A percentile compares a stretch with the other conserved stretches of the same genome.
Evolutionary conservation across 2,797 vertebrate species (phyloP).

Genomic region (Enteromius mattozi): DNA sequence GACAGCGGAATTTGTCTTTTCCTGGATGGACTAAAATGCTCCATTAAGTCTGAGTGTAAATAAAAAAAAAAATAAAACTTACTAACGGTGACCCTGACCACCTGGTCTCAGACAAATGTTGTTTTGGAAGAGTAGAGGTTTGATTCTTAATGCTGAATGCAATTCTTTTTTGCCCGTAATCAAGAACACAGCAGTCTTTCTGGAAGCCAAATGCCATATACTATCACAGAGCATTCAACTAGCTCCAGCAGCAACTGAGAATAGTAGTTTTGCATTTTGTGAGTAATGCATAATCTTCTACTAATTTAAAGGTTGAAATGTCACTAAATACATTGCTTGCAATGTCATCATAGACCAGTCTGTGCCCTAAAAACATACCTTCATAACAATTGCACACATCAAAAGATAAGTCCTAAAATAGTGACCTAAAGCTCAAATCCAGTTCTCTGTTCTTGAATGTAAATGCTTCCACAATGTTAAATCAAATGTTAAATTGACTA

Average conservation of each 20-base stretch:
- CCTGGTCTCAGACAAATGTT: neutral
- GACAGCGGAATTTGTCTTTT: constrained; percentile 38
- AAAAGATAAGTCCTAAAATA: neutral
- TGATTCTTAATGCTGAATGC: neutral
- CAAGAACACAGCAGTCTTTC: neutral
- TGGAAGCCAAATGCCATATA: neutral
- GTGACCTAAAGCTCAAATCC: neutral
- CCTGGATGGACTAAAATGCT: constrained; percentile 5
- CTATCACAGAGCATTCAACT: neutral
- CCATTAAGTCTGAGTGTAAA: constrained; percentile 13
- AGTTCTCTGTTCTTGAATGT: neutral
- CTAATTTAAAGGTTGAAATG: neutral
- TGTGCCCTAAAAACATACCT: neutral
- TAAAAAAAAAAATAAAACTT: constrained; percentile 17
- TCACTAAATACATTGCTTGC: neutral
- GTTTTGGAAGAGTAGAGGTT: neutral
- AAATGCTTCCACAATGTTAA: neutral
- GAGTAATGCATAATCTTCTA: neutral
- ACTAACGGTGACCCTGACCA: neutral
- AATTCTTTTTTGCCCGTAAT: constrained; percentile 4
- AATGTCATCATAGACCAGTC: neutral
- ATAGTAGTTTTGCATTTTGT: neutral
- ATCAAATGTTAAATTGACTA: neutral
- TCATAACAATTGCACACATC: neutral
- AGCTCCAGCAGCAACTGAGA: constrained; percentile 1